phyloP scores from a whole-genome alignment of 2,797 vertebrate genomes.

The Sebastes diploproa region DNA sequence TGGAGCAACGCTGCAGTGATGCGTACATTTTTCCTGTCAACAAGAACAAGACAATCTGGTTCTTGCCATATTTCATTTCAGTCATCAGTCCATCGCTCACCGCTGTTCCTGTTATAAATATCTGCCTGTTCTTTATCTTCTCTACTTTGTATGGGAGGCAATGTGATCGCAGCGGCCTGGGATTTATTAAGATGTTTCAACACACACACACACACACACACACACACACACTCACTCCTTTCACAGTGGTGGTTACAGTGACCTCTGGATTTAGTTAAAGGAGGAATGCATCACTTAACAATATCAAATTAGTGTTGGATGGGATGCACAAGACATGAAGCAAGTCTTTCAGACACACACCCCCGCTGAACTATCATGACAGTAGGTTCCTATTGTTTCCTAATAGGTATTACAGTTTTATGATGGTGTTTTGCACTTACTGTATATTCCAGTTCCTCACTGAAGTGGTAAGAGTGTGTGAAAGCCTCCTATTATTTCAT shows the following conservation, averaged over 20 bases:
- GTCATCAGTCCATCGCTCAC: not conserved
- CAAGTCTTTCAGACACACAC: not conserved
- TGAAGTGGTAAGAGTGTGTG: conserved; percentile 9
- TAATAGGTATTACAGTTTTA: conserved; percentile 4
- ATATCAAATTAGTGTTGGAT: conserved; percentile 64
- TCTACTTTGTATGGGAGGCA: not conserved
- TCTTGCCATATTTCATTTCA: conserved; percentile 3
- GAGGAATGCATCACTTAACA: conserved; percentile 71
- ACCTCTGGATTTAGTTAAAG: conserved; percentile 68
- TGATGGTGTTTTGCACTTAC: conserved; percentile 22
- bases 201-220: too few species aligned
- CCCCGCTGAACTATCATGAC: not conserved
- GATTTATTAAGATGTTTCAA: conserved; percentile 7
- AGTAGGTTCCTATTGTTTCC: conserved; percentile 10
- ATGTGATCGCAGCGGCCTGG: conserved; percentile 6
- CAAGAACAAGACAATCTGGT: conserved; percentile 20
- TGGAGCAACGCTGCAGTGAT: not conserved
- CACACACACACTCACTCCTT: conserved; percentile 2
- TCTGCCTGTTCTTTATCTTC: conserved; percentile 14
- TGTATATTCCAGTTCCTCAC: not conserved
- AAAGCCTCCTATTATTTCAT: conserved; percentile 15
- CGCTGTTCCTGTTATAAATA: conserved; percentile 21
- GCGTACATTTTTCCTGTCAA: conserved; percentile 3
- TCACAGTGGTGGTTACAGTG: conserved; percentile 38
- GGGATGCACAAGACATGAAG: conserved; percentile 16